These are phyloP conservation scores for Pangasius macronema DNA, from an alignment of 2,797 vertebrate species.

Conservation along the genomic window DNA sequence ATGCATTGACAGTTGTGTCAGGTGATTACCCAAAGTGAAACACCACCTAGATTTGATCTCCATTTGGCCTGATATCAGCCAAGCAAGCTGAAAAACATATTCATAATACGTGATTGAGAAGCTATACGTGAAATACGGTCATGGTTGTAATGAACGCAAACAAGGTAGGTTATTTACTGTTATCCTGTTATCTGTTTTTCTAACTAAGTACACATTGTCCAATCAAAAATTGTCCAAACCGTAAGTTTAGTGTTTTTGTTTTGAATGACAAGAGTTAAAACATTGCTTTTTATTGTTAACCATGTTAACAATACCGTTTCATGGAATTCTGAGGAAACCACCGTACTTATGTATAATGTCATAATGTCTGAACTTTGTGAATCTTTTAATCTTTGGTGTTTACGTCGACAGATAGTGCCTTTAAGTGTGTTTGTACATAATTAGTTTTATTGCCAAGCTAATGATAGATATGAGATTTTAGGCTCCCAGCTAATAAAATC, in stretches of 20 bases:
- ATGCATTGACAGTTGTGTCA: not conserved
- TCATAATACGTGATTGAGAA: too few relatives aligned
- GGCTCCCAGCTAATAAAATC: not conserved
- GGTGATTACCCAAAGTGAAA: not conserved
- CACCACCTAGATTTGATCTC: not conserved
- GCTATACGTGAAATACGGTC: not conserved
- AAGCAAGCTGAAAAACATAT: not conserved
- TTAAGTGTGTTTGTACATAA: not conserved
- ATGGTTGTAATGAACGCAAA: not conserved
- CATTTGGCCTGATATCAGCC: not conserved
- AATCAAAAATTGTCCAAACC: not conserved
- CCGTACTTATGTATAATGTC: too few relatives aligned
- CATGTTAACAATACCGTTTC: not conserved
- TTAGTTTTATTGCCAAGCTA: not conserved
- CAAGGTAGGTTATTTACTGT: too few relatives aligned
- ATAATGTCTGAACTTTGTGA: too few relatives aligned
- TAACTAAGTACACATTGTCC: not conserved
- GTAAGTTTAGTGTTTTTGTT: not conserved
- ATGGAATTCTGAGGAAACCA: not conserved
- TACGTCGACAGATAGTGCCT: too few relatives aligned
- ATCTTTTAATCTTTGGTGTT: too few relatives aligned
- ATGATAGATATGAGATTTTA: not conserved
- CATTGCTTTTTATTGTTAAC: not conserved
- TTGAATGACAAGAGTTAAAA: not conserved
- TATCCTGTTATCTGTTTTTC: too few relatives aligned